phyloP scores from a whole-genome alignment of 2,888 invertebrate species.

The Tenthredo notha region DNA sequence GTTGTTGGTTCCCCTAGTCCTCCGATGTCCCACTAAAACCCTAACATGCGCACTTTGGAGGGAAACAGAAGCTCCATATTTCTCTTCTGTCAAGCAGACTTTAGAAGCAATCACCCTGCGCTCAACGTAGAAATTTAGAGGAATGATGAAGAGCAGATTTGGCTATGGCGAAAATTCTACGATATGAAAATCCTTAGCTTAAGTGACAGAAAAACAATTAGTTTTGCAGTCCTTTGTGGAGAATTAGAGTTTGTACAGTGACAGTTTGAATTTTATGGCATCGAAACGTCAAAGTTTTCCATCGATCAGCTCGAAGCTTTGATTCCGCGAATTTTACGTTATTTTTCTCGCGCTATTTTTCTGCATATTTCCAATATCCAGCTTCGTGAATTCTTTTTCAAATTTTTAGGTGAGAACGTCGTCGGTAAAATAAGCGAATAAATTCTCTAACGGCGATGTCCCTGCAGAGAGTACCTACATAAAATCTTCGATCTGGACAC shows the following conservation, averaged over 20 bases:
- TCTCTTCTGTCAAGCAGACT: conserved; percentile 13
- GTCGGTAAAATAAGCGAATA: neutral
- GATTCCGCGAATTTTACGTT: neutral
- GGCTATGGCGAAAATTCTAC: neutral
- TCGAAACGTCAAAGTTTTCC: neutral
- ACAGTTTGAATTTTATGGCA: neutral
- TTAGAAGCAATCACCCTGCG: conserved; percentile 10
- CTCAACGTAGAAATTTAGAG: neutral
- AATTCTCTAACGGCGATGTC: neutral
- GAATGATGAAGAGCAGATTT: neutral
- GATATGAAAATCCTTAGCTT: neutral
- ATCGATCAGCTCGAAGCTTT: neutral
- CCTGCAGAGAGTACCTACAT: neutral
- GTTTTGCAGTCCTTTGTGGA: neutral
- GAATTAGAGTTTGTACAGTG: neutral
- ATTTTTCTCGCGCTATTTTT: neutral
- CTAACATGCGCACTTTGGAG: neutral
- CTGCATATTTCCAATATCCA: neutral
- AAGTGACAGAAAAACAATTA: neutral
- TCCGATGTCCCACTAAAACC: neutral
- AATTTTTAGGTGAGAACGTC: neutral
- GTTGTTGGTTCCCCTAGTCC: conserved; percentile 2
- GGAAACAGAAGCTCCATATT: conserved; percentile 22
- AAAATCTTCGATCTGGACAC: neutral
- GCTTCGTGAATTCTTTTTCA: neutral